Base-by-base conservation (phyloP, 1,140 invertebrate species). In the Andrena cerasifolii region DNA sequence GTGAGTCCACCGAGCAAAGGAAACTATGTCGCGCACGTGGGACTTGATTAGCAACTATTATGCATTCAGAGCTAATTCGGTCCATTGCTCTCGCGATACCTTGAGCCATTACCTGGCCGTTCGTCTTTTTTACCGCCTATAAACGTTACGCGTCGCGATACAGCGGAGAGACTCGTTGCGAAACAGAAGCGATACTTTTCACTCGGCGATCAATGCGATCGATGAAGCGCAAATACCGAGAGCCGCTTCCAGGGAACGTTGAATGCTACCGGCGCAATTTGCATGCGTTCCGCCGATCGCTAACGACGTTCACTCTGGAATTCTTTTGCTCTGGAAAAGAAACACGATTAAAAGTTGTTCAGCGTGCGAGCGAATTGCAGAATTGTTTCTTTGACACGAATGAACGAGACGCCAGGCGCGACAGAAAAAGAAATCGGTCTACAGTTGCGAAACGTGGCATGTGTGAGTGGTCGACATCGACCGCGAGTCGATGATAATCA, bases 111-210 rank as follows among this genome's bases (percentile, higher is more conserved):
- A 36, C 24, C 45, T 31, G 58, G 43, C 65, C 43, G 71, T 62
- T 40, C 33, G 2, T 21, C 36, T 47, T 61, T 14, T 45, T 45
- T 40, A 40, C 10, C 36, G 4, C 6, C 21, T 36, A 24, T 16
- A 5, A 47, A 6, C n/a, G 40, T 36, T 70, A 58, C 24, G 59
- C 28, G 47, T 33, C 47, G 14, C 65, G 76, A 78, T 47, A n/a
- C 36, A 56, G 47, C 40, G 45, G 66, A 54, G 73, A 82, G 66
- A 72, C 70, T 62, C 28, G 62, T 78, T 68, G 49, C 73, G 80
- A 83, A 82, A 83, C 24, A 47, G 51, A 47, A 56, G 45, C 36
- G 74, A 82, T 62, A 53, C 36, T 36, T 47, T 71, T 72, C 53
- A 49, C 47, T 49, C 28, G 16, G 26, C 73, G 73, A 80, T 79